Percentiles rank a stretch among this genome's conserved stretches.
Evolutionary conservation across 2,113 vertebrate genomes (phyloP).

Genomic region (Marmota flaviventris): DNA sequence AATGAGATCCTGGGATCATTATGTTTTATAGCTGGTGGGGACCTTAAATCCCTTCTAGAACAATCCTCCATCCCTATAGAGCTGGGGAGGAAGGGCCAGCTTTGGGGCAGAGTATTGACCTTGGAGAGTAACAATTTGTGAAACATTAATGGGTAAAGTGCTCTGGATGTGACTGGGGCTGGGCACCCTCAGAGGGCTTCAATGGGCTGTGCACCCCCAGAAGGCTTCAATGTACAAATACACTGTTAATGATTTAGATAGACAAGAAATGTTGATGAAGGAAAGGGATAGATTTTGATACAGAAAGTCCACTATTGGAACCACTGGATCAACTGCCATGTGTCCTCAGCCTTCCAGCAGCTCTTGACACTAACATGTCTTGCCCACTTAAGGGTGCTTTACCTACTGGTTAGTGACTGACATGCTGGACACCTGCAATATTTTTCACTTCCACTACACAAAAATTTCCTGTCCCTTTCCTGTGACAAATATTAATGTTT

Average conservation of each 20-base stretch:
- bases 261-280: background rate
- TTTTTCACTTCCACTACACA: background rate
- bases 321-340: background rate
- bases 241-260: background rate
- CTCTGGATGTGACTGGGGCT: background rate
- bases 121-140: background rate
- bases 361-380: background rate
- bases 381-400: background rate
- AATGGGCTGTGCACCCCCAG: background rate
- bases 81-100: background rate
- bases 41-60: background rate
- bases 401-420: background rate
- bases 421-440: background rate
- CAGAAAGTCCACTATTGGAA: background rate
- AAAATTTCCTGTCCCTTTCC: background rate
- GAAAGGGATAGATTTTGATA: background rate
- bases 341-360: background rate
- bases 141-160: background rate
- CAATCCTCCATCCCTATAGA: background rate
- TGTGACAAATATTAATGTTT: conserved; percentile 1
- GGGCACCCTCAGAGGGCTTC: background rate
- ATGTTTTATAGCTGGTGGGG: background rate
- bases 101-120: background rate
- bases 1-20: background rate
- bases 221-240: background rate